Base-by-base conservation (phyloP, 2,797 vertebrate species). In the Lutjanus campechanus region DNA sequence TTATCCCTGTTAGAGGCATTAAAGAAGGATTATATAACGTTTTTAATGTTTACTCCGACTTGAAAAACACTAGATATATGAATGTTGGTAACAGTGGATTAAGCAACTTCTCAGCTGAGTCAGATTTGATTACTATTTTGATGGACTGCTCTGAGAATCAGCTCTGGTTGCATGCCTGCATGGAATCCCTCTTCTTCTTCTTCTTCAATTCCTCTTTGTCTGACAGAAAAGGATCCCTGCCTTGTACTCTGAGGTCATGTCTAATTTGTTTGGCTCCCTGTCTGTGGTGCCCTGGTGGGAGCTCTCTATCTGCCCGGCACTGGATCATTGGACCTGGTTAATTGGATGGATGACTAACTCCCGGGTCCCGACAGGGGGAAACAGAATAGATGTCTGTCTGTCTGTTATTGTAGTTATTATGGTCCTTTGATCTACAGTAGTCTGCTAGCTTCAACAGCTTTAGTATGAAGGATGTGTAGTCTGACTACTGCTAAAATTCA, bases 261-360 rank as follows among this genome's bases (percentile, higher is more conserved):
- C 78, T 76, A 60, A 84, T 91, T 83, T 85, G 77, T 85, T 71
- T 79, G 70, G 77, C 78, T 89, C 82, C 75, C 69, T 62, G 81
- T 86, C 77, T 58, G 61, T 17, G 66, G 60, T 68, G 75, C 59
- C 69, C 62, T 64, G 71, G 67, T 65, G 84, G 73, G 84, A 85
- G 59, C 40, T 41, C 79, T 84, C 78, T 49, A 36, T 77, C 80
- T 69, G 77, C 69, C 77, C 79, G 70, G 66, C 74, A 74, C 69
- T 54, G 49, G 54, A 79, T 82, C 73, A 76, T 5, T 84, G 81
- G 76, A 74, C 70, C 66, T 60, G 54, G 44, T 64, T 81, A 70
- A 88, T 79, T 86, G 81, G 70, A 66, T 43, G 76, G 72, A 88
- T 79, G 82, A 81, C 46, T 78, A 70, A 83, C 68, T 77, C 70